phyloP scores from a whole-genome alignment of 2,888 invertebrate genomes.

The Sesia bembeciformis region DNA sequence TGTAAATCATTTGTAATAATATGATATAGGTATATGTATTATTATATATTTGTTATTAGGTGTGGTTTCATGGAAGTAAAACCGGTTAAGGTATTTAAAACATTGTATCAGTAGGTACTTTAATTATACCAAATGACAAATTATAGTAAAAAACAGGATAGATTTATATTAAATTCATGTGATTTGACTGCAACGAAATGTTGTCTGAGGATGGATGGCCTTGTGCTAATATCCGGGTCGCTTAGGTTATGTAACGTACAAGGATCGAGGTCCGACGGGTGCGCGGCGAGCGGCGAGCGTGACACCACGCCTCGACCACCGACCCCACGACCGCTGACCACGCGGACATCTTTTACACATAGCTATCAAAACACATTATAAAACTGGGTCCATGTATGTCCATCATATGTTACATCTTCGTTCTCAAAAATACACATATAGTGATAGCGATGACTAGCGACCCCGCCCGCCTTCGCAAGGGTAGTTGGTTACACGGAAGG shows the following conservation, averaged over 20 bases:
- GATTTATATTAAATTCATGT: slow-evolving; percentile 11
- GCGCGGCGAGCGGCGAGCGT: slow-evolving; percentile 10
- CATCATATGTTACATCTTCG: no score
- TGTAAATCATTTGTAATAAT: neutral
- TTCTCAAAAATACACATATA: no score
- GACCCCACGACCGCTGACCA: slow-evolving; percentile 5
- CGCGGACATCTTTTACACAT: neutral
- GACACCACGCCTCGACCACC: slow-evolving; percentile 4
- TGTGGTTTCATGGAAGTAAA: neutral
- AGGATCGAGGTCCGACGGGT: slow-evolving; percentile 24
- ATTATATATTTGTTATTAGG: neutral
- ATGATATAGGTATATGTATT: neutral
- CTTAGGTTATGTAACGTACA: slow-evolving; percentile 44
- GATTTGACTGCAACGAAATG: slow-evolving; percentile 25
- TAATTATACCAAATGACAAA: no score
- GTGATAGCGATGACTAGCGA: no score
- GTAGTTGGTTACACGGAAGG: no score
- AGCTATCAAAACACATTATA: no score
- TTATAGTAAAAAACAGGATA: neutral
- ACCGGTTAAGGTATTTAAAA: neutral
- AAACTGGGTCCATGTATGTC: no score
- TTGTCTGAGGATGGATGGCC: slow-evolving; percentile 37
- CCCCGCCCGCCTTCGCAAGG: no score
- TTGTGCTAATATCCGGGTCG: slow-evolving; percentile 59
- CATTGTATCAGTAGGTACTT: no score